These are phyloP conservation scores for Pammene aurita DNA, from an alignment of 2,888 invertebrate species.

Conservation along the genomic window DNA sequence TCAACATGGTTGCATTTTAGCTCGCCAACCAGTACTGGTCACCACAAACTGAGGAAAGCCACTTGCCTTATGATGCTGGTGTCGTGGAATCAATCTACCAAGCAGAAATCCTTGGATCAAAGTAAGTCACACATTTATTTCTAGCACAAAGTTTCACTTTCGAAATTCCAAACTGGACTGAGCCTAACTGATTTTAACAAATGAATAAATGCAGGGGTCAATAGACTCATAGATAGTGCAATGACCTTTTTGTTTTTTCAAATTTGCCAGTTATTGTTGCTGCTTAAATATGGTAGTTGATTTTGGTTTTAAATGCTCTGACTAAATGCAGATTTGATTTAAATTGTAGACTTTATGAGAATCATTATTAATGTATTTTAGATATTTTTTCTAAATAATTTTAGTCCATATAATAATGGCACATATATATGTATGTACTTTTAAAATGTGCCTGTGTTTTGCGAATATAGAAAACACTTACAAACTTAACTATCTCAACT, in stretches of 20 bases:
- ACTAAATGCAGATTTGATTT: not conserved
- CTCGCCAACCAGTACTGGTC: slow-evolving; percentile 97
- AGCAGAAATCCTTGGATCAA: slow-evolving; percentile 92
- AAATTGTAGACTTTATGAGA: not conserved
- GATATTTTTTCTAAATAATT: not conserved
- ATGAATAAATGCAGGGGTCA: slow-evolving; percentile 67
- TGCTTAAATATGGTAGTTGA: slow-evolving; percentile 2
- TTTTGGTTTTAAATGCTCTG: not conserved
- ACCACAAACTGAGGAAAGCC: slow-evolving; percentile 89
- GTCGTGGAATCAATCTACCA: slow-evolving; percentile 95
- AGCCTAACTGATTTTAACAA: slow-evolving; percentile 75
- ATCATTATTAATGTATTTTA: not conserved
- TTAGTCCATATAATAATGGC: too few relatives aligned
- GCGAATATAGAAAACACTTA: not conserved
- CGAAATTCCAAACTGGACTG: slow-evolving; percentile 50
- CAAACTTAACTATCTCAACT: not conserved
- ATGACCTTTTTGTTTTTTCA: slow-evolving; percentile 71
- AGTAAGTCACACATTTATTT: slow-evolving; percentile 76
- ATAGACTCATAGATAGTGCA: slow-evolving; percentile 71
- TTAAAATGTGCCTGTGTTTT: not conserved
- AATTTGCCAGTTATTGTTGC: slow-evolving; percentile 54
- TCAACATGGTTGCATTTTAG: slow-evolving; percentile 83
- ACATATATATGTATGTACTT: not conserved
- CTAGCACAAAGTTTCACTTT: slow-evolving; percentile 48
- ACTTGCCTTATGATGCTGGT: slow-evolving; percentile 88